Conservation (phyloP, 2,888 invertebrate species). For the Lydus trimaculatus region DNA sequence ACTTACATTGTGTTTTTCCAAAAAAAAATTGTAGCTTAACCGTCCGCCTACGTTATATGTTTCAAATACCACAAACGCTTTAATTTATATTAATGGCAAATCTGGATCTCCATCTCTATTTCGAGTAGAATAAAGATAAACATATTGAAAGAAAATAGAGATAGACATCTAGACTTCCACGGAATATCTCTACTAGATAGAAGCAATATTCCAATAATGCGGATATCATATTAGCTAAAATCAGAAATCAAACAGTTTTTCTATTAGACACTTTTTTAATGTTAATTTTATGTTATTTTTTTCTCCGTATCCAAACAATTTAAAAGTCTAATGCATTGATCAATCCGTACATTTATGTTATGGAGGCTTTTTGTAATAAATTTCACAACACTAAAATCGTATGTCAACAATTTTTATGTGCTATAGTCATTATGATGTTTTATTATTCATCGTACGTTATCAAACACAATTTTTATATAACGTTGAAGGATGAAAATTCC, state of each 20-base stretch:
- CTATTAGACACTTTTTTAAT: too few relatives aligned
- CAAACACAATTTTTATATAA: constrained; percentile 20
- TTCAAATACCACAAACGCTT: too few relatives aligned
- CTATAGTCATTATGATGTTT: constrained; percentile 24
- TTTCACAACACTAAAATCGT: not conserved
- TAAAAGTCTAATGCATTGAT: not conserved
- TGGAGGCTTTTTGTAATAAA: not conserved
- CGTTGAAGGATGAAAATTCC: not conserved
- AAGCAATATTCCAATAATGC: not conserved
- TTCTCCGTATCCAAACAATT: not conserved
- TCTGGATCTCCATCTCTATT: too few relatives aligned
- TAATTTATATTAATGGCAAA: too few relatives aligned
- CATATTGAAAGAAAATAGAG: too few relatives aligned
- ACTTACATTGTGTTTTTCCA: too few relatives aligned
- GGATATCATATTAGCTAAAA: not conserved
- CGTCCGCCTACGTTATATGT: too few relatives aligned
- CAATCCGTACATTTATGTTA: not conserved
- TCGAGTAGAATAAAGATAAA: too few relatives aligned
- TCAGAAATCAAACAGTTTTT: too few relatives aligned
- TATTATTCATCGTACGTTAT: constrained; percentile 23
- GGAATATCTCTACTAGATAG: too few relatives aligned
- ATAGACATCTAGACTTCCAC: too few relatives aligned
- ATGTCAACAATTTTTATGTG: not conserved
- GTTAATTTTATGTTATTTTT: not conserved
- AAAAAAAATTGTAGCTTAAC: too few relatives aligned